These are phyloP conservation scores for Acleris cristana DNA, from an alignment of 2,888 invertebrate genomes.

Conservation along the genomic window DNA sequence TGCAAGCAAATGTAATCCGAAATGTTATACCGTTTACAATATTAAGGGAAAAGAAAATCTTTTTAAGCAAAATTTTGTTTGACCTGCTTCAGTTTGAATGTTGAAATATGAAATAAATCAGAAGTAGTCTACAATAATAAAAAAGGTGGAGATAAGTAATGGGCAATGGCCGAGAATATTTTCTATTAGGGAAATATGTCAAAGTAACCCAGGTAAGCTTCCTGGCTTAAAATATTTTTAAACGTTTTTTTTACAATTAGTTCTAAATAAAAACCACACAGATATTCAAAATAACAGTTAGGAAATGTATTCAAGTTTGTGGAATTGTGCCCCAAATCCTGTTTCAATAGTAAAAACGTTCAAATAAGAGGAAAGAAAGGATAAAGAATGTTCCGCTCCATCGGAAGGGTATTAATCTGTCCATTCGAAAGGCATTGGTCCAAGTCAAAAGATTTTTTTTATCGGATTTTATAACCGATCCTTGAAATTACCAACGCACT, in stretches of 20 bases:
- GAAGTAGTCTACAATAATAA: no score
- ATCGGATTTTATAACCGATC: neutral
- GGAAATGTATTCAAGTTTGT: neutral
- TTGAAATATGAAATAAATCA: no score
- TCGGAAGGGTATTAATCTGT: conserved; percentile 69
- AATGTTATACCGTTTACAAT: conserved; percentile 30
- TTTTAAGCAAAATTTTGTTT: neutral
- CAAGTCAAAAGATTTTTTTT: conserved; percentile 41
- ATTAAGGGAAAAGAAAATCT: conserved; percentile 24
- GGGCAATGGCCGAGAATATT: no score
- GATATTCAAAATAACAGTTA: neutral
- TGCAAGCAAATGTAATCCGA: conserved; percentile 33
- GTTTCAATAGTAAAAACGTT: conserved; percentile 37
- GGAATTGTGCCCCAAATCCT: conserved; percentile 10
- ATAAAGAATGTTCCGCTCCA: conserved; percentile 64
- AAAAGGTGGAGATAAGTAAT: no score
- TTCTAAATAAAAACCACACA: neutral
- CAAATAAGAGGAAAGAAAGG: conserved; percentile 57
- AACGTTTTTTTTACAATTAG: neutral
- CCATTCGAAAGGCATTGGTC: conserved; percentile 57
- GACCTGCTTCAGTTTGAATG: conserved; percentile 9
- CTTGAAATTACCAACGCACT: no score
- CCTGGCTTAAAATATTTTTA: no score
- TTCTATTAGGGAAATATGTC: no score
- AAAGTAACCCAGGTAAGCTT: no score